phyloP scores from a whole-genome alignment of 2,888 invertebrate species.

The Polyommatus icarus region DNA sequence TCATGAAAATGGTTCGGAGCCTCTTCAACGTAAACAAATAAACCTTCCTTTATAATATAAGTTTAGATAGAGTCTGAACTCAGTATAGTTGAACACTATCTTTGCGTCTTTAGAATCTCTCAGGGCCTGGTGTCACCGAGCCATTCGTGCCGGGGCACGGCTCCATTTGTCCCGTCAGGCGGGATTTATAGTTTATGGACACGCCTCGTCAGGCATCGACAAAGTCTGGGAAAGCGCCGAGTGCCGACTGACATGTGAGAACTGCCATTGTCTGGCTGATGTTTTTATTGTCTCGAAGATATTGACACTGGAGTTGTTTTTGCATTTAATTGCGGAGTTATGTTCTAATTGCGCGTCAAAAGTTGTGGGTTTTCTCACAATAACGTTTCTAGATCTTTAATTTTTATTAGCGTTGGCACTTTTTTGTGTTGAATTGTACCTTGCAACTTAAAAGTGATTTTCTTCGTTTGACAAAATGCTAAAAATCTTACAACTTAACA shows the following conservation, averaged over 20 bases:
- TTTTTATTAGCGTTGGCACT: too few relatives aligned
- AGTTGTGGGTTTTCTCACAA: background rate
- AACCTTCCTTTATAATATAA: too few relatives aligned
- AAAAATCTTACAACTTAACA: too few relatives aligned
- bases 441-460: too few relatives aligned
- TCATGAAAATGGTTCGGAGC: too few relatives aligned
- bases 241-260: background rate
- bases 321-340: background rate
- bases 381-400: background rate
- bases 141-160: background rate
- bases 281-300: background rate
- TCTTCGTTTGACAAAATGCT: too few relatives aligned
- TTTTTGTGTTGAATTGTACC: too few relatives aligned
- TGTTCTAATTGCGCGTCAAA: background rate
- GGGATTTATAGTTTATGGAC: conserved; percentile 12
- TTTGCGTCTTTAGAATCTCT: background rate
- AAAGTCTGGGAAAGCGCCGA: background rate
- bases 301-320: background rate
- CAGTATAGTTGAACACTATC: too few relatives aligned
- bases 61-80: too few relatives aligned
- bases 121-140: background rate
- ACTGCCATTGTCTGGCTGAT: background rate
- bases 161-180: background rate
- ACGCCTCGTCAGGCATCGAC: conserved; percentile 6
- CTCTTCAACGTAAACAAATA: too few relatives aligned